Conservation (phyloP, 2,888 invertebrate species). For the Formica aserva region DNA sequence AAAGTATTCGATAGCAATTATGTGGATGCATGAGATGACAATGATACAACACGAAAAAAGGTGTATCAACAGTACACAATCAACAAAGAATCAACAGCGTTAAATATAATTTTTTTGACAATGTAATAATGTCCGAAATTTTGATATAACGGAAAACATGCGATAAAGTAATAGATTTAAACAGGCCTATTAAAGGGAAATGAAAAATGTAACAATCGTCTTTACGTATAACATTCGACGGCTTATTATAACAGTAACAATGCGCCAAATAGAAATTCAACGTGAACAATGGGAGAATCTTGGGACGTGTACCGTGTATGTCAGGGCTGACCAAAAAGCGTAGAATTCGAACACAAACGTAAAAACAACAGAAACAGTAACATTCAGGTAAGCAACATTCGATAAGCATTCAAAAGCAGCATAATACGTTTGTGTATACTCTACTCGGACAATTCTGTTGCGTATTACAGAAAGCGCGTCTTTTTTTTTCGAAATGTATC, state of each 20-base stretch:
- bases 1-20: not conserved
- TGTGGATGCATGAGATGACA: not conserved
- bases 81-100: slow-evolving; percentile 45
- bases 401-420: slow-evolving; percentile 55
- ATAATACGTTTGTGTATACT: slow-evolving; percentile 47
- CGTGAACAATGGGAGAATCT: slow-evolving; percentile 44
- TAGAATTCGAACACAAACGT: slow-evolving; percentile 44
- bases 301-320: not conserved
- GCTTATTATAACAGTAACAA: slow-evolving; percentile 38
- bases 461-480: not conserved
- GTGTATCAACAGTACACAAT: slow-evolving; percentile 36
- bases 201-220: slow-evolving; percentile 12
- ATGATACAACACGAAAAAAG: slow-evolving; percentile 40
- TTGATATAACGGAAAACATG: slow-evolving; percentile 26
- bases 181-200: not conserved
- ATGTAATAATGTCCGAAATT: not conserved
- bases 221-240: slow-evolving; percentile 25
- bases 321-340: not conserved
- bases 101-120: slow-evolving; percentile 31
- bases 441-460: not conserved
- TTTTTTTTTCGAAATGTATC: slow-evolving; percentile 22
- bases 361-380: slow-evolving; percentile 47
- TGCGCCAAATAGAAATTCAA: slow-evolving; percentile 53
- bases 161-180: slow-evolving; percentile 35
- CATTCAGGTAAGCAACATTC: slow-evolving; percentile 43